phyloP scores from a whole-genome alignment of 2,113 vertebrate species.

The Tetraodon nigroviridis region DNA sequence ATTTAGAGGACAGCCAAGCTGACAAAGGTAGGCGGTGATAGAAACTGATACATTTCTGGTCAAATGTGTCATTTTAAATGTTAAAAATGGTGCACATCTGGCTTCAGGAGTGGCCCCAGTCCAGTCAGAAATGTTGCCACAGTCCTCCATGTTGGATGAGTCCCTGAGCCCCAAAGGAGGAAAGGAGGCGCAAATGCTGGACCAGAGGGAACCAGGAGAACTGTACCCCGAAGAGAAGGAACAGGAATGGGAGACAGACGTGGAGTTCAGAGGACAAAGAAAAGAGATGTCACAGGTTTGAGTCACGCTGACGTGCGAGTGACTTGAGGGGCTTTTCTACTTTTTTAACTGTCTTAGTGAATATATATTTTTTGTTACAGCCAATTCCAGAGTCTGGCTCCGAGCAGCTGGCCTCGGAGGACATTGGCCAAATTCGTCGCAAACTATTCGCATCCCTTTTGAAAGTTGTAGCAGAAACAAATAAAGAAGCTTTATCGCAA shows the following conservation, averaged over 20 bases:
- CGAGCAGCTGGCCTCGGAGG: constrained; percentile 24
- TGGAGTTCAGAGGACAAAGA: too few species aligned
- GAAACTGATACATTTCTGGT: too few species aligned
- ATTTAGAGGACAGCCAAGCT: too few species aligned
- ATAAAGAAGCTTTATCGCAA: constrained; percentile 33
- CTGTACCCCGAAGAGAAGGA: constrained; percentile 29
- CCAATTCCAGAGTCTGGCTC: neutral
- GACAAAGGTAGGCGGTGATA: too few species aligned
- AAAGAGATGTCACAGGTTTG: too few species aligned
- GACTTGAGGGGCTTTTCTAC: neutral
- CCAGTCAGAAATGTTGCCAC: too few species aligned
- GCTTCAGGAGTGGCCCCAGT: too few species aligned
- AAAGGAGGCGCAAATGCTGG: neutral
- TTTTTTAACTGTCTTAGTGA: neutral
- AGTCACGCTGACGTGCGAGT: too few species aligned
- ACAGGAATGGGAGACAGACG: constrained; percentile 16
- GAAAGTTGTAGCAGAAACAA: constrained; percentile 54
- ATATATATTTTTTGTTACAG: constrained; percentile 5
- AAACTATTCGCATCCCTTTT: constrained; percentile 60
- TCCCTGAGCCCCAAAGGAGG: neutral
- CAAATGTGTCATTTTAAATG: too few species aligned
- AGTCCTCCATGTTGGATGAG: too few species aligned
- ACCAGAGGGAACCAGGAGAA: constrained; percentile 4
- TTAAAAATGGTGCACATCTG: too few species aligned
- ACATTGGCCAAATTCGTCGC: constrained; percentile 37